phyloP scores from a whole-genome alignment of 1,140 invertebrate species.

The Drosophila tsacasi region DNA sequence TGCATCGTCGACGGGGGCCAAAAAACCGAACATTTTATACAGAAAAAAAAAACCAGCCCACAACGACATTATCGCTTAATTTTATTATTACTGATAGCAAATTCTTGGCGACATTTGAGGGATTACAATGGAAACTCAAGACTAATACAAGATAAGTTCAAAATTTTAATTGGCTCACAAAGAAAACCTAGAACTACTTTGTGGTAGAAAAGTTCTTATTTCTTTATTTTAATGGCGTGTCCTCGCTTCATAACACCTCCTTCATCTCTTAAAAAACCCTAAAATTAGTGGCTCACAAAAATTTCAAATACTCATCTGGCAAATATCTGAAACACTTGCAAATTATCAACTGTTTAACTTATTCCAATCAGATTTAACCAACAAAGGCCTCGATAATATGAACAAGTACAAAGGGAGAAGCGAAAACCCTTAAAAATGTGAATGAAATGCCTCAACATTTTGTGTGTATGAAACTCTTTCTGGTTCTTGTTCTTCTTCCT shows the following conservation, averaged over 20 bases:
- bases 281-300: background rate
- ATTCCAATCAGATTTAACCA: constrained; percentile 27
- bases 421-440: constrained; percentile 28
- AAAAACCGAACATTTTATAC: constrained; percentile 12
- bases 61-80: constrained; percentile 16
- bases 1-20: constrained; percentile 16
- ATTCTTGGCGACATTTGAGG: background rate
- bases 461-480: constrained; percentile 55
- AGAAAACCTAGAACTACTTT: background rate
- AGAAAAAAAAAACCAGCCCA: background rate
- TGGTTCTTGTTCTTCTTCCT: constrained; percentile 33
- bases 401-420: constrained; percentile 5
- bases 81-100: constrained; percentile 24
- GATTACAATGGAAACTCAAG: constrained; percentile 1
- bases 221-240: background rate
- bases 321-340: background rate
- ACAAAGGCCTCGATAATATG: constrained; percentile 1
- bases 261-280: too few relatives aligned
- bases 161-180: background rate
- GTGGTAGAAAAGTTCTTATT: background rate
- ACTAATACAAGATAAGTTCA: background rate
- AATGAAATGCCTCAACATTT: constrained; percentile 60
- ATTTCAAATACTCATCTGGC: background rate
- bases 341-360: constrained; percentile 10
- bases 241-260: too few relatives aligned